phyloP scores from a whole-genome alignment of 1,140 invertebrate species.

The Saxidomus purpurata region DNA sequence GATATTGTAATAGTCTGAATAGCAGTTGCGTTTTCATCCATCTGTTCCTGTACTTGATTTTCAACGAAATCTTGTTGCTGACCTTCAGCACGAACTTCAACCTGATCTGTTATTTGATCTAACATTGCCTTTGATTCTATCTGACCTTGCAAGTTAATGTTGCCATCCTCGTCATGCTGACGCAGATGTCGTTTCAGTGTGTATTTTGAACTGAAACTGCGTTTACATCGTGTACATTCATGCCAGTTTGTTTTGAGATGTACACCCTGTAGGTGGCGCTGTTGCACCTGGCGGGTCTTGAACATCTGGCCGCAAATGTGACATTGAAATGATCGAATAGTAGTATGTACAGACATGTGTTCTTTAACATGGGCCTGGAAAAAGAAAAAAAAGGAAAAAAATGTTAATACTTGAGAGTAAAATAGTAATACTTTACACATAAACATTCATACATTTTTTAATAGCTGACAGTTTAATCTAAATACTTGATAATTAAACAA shows the following conservation, averaged over 20 bases:
- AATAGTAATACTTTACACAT: too few relatives aligned
- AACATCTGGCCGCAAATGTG: conserved; percentile 87
- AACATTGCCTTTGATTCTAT: neutral
- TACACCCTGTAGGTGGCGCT: conserved; percentile 86
- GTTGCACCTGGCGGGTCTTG: conserved; percentile 86
- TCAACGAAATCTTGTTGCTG: neutral
- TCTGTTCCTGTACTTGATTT: conserved; percentile 1
- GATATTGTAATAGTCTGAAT: conserved; percentile 53
- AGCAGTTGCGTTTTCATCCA: conserved; percentile 22
- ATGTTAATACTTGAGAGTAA: too few relatives aligned
- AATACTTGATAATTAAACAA: too few relatives aligned
- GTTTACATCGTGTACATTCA: conserved; percentile 83
- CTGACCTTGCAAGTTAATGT: neutral
- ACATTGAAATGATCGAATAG: conserved; percentile 86
- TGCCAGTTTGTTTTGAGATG: conserved; percentile 85
- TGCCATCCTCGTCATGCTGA: conserved; percentile 76
- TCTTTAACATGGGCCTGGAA: conserved; percentile 81
- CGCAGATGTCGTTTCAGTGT: conserved; percentile 85
- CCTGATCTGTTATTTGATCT: neutral
- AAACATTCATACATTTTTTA: too few relatives aligned
- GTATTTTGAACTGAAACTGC: conserved; percentile 87
- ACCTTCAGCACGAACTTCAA: neutral
- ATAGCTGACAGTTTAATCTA: too few relatives aligned
- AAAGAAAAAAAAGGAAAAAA: too few relatives aligned
- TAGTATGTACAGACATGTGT: conserved; percentile 85